Evolutionary conservation across 1,140 invertebrate species (phyloP), one percentile per base, ranked within the genome.

Genomic region (Papilio aristodemus): DNA sequence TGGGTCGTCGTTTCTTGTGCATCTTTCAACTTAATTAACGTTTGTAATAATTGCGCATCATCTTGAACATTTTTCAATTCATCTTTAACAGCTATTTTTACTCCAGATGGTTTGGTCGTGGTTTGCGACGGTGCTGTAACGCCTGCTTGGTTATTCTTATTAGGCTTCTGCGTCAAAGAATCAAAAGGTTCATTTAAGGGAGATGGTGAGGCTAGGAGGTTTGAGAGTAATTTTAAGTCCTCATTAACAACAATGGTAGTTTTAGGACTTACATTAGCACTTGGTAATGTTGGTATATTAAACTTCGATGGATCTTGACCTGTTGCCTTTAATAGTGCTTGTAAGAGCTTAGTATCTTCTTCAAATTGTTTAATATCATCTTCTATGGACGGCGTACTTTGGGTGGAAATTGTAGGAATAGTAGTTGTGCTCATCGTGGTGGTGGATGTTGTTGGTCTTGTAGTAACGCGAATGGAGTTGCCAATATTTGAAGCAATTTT

Each of bases 331-430:
- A 92, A 74, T 32, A 92, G 76, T 50, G 86, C 86, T 76, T 91
- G 89, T 67, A 92, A 79, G 10, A 92, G 76, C 77, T 92, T 92
- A 25, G 90, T 90, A 71, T 92, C 90, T 80, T 92, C 85, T 81
- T 92, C 86, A 70, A 91, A 92, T 72, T 89, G 85, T 77, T 84
- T 86, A 27, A 92, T 85, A 73, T 92, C 90, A 67, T 90, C 91
- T 79, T 92, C 86, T 57, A 92, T 80, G n/a, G 91, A 87, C 67
- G 85, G 87, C 14, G 81, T 80, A 39, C 71, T 80, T 71, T 71
- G 73, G 36, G 73, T 79, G 60, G 75, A 71, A 38, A 76, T 81
- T 68, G 80, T 79, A 50, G 78, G 71, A 59, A 72, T 75, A 38
- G 81, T 74, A n/a, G 72, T 77, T 17, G 79, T 80, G 10, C 79